Base-by-base conservation (phyloP, 2,113 vertebrate genomes). In the Copsychus sechellarum region DNA sequence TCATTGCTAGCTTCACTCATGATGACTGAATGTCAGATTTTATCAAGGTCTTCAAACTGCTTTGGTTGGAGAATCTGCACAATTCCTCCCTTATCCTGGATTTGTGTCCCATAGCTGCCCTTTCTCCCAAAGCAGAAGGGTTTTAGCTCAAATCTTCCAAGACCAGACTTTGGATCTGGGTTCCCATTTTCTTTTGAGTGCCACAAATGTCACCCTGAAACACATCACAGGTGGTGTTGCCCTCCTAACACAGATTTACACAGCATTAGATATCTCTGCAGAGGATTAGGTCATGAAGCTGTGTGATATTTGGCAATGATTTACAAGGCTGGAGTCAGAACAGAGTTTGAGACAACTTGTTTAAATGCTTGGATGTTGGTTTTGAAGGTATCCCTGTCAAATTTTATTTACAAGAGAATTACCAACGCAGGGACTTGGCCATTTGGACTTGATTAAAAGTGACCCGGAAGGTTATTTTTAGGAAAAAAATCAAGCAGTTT, bases 361-460 rank as follows among this genome's bases (percentile, higher is more conserved):
- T 91, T 95, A 93, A 89, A 83, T 60, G 90, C 88, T 80, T 36
- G 43, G 54, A 72, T 95, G 77, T 92, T 95, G 91, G 74, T 92
- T 97, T 96, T 94, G 89, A 95, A 96, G 86, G 86, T 95, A 95
- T 95, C 67, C 81, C 70, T 69, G 24, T 94, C 96, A 96, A 92
- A 91, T 69, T 78, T 95, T 90, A 95, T 97, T 97, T 94, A 78
- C 69, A 48, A 48, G 60, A 94, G 85, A 96, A 89, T 45, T 88
- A 89, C 74, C 65, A 92, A 67, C 3, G 0, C 54, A 70, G 58
- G 62, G 88, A 57, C 64, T 95, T 79, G 74, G 74, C 56, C 57
- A 67, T 94, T 92, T 89, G 70, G 83, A 89, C 90, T 95, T 96
- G 96, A 97, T 97, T 97, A 95, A 95, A 96, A 95, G 91, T 96